Evolutionary conservation across 1,140 invertebrate genomes (phyloP), one percentile per base, ranked within the genome.

Genomic region (Drosophila cardini): DNA sequence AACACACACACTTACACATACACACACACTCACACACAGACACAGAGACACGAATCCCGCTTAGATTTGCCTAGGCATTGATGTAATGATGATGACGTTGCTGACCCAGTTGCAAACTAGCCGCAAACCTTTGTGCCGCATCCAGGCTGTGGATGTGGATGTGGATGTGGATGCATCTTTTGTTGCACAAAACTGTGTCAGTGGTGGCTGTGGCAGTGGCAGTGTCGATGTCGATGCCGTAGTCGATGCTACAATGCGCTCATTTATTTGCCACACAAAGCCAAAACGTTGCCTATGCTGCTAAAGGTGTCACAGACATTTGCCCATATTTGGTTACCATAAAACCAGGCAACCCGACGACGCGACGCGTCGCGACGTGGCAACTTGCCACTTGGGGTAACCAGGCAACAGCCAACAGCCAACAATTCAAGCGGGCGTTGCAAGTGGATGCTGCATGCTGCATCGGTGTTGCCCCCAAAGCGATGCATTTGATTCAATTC

Each of bases 281-380:
- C 53, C 70, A 53, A 50, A 67, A 50, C 21, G 69, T 16, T 65
- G 69, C 69, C 69, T 40, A 13, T 34, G 46, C 42, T 48, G 57
- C 65, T 48, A 69, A 73, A 73, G 71, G 64, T 73, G 71, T 69
- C 71, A 64, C 65, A 69, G 64, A 62, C 57, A 56, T 68, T 81
- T 71, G 62, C 81, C 81, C 81, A 85, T 85, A 86, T 85, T 86
- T 76, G 85, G 81, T 81, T 86, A 81, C 82, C 53, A 64, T 34
- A 61, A 34, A 45, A 32, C 40, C 55, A 32, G 65, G 53, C 67
- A 36, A 38, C 34, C 34, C 8, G 65, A 34, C 52, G 6, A 55
- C 34, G 10, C 21, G 10, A 21, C 21, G 18, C 21, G 18, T 6
- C 18, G 45, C 43, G 43, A 15, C 26, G 48, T 32, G 8, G 21